Conservation (phyloP, 2,888 invertebrate genomes). For the Drosophila ezoana region DNA sequence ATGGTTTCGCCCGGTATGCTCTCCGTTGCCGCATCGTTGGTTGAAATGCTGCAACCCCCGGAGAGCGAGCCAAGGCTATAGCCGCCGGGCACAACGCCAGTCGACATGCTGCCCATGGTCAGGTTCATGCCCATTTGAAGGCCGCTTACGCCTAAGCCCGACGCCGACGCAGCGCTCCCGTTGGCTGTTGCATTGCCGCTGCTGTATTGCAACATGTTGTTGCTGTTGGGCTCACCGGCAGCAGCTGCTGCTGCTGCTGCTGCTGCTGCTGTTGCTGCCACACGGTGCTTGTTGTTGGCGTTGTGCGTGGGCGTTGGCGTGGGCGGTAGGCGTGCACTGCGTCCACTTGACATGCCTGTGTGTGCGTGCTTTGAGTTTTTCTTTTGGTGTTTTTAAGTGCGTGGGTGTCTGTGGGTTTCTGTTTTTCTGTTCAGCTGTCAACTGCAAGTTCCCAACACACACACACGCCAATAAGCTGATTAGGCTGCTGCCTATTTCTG, state of each 20-base stretch:
- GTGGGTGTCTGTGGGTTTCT: constrained; percentile 4
- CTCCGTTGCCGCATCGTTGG: constrained; percentile 67
- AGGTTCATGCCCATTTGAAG: constrained; percentile 59
- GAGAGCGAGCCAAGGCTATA: constrained; percentile 44
- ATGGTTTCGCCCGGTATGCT: constrained; percentile 80
- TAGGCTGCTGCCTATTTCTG: constrained; percentile 14
- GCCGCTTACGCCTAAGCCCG: constrained; percentile 38
- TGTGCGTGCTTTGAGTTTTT: background rate
- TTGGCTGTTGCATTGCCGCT: constrained; percentile 44
- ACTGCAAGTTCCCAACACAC: constrained; percentile 35
- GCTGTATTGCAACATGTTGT: constrained; percentile 73
- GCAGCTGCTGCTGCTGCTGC: constrained; percentile 44
- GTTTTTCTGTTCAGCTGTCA: constrained; percentile 23
- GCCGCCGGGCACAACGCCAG: constrained; percentile 31
- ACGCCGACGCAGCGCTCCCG: constrained; percentile 35
- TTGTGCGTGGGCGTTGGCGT: constrained; percentile 83
- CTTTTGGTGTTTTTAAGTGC: constrained; percentile 3
- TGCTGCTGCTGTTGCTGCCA: constrained; percentile 58
- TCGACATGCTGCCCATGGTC: constrained; percentile 41
- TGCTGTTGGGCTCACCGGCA: constrained; percentile 72
- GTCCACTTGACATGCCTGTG: constrained; percentile 83
- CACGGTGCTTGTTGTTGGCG: constrained; percentile 70
- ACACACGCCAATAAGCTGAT: constrained; percentile 24
- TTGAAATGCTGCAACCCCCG: constrained; percentile 47
- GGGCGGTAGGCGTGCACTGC: constrained; percentile 84